Evolutionary conservation across 2,113 vertebrate genomes (phyloP).

Genomic region (Laterallus jamaicensis): DNA sequence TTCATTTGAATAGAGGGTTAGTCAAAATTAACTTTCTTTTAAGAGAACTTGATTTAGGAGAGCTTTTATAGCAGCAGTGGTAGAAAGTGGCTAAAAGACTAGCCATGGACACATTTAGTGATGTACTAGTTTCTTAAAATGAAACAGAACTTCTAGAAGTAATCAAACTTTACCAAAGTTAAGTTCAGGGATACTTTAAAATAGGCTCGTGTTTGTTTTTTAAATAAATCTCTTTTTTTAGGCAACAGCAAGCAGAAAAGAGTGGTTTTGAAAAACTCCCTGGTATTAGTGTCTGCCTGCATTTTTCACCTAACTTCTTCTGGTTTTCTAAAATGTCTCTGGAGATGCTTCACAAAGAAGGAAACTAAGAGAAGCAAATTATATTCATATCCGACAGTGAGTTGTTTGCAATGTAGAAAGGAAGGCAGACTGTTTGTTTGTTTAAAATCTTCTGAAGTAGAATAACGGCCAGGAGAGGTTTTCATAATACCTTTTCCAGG

Average conservation of each 20-base stretch:
- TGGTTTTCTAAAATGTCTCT: neutral
- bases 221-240: neutral
- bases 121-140: neutral
- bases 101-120: neutral
- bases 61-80: neutral
- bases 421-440: neutral
- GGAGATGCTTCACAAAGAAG: neutral
- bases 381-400: neutral
- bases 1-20: conserved; percentile 18
- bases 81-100: neutral
- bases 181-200: neutral
- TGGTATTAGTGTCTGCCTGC: neutral
- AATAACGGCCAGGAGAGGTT: neutral
- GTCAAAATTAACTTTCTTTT: conserved; percentile 18
- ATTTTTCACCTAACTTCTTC: neutral
- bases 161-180: neutral
- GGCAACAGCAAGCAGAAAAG: neutral
- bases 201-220: neutral
- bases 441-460: neutral
- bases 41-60: neutral
- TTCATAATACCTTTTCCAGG: neutral
- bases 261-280: neutral
- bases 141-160: neutral
- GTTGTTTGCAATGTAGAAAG: neutral
- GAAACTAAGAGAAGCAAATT: neutral